phyloP scores from a whole-genome alignment of 2,888 invertebrate genomes.

The Agriotes lineatus region DNA sequence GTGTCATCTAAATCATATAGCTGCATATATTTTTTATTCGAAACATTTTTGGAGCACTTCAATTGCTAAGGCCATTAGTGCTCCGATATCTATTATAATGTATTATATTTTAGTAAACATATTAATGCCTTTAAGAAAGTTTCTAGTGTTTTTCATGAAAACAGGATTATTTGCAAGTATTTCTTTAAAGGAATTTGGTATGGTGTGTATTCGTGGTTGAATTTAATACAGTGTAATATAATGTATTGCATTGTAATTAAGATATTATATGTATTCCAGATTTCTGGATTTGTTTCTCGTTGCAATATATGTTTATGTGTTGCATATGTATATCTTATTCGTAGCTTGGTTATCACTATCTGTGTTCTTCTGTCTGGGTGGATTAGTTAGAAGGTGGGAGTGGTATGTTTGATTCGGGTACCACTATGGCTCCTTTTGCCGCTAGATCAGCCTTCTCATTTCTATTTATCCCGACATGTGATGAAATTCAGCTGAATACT shows the following conservation, averaged over 20 bases:
- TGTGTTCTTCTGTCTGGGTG: background rate
- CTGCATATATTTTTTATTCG: background rate
- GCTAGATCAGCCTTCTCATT: background rate
- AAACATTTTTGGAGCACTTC: background rate
- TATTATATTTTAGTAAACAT: background rate
- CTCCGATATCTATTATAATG: no score
- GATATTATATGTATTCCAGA: background rate
- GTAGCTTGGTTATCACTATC: background rate
- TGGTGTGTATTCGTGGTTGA: background rate
- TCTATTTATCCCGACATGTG: background rate
- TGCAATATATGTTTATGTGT: background rate
- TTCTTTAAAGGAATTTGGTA: background rate
- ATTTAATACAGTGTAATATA: background rate
- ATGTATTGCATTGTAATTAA: background rate
- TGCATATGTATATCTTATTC: background rate
- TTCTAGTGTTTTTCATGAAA: background rate
- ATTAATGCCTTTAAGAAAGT: background rate
- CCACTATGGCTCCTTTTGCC: background rate
- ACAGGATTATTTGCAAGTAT: background rate
- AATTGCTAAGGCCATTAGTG: background rate
- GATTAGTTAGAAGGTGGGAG: background rate
- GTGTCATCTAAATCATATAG: no score
- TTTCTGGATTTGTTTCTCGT: background rate
- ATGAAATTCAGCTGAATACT: background rate
- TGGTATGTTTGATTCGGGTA: background rate